phyloP scores from a whole-genome alignment of 2,797 vertebrate genomes.

The Artibeus lituratus region DNA sequence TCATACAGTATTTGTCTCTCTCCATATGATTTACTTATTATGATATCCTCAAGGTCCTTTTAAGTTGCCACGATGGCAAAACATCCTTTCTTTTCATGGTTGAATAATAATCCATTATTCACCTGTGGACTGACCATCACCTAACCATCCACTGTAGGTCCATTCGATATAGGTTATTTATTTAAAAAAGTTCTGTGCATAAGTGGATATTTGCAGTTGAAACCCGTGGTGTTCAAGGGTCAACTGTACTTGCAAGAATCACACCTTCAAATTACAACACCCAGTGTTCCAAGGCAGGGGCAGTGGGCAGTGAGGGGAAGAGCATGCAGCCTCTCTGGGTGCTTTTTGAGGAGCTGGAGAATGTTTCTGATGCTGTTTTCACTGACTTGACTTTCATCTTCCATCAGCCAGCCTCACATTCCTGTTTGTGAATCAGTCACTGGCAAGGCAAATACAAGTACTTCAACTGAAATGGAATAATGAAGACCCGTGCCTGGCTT shows the following conservation, averaged over 20 bases:
- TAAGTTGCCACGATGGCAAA: not conserved
- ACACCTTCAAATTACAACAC: not conserved
- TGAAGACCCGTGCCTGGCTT: not conserved
- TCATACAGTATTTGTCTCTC: not conserved
- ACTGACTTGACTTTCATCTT: not conserved
- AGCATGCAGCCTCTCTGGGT: not conserved
- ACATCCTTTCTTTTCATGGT: not conserved
- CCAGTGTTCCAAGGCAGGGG: not conserved
- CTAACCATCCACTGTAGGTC: no score
- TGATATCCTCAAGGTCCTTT: not conserved
- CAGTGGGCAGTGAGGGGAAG: not conserved
- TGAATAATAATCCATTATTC: not conserved
- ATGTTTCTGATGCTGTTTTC: not conserved
- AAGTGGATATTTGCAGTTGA: not conserved
- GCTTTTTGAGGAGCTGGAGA: not conserved
- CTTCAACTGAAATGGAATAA: not conserved
- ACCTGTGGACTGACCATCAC: not conserved
- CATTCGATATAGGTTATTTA: not conserved
- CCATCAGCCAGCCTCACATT: not conserved
- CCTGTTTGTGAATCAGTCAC: not conserved
- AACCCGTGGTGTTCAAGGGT: not conserved
- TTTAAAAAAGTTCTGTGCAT: not conserved
- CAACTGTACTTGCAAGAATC: not conserved
- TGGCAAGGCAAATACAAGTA: not conserved
- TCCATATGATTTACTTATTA: not conserved